phyloP scores from a whole-genome alignment of 2,888 invertebrate species.

The Xestobium rufovillosum region DNA sequence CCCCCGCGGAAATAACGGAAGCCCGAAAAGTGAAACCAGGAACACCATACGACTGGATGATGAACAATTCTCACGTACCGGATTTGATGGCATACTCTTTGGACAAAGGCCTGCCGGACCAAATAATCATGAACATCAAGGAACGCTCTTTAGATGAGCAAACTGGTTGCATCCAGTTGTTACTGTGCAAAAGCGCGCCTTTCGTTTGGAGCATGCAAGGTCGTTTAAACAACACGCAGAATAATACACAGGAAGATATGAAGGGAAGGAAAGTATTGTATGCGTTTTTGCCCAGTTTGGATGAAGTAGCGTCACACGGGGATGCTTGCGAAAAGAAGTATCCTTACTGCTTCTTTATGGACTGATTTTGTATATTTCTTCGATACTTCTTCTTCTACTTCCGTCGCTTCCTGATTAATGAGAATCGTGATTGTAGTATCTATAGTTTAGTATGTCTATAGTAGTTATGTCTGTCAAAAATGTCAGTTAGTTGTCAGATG shows the following conservation, averaged over 20 bases:
- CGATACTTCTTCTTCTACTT: no score
- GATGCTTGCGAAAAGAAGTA: conserved; percentile 57
- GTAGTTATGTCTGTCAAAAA: no score
- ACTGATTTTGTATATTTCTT: no score
- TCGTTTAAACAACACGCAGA: conserved; percentile 46
- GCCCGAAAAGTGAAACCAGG: conserved; percentile 32
- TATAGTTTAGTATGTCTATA: no score
- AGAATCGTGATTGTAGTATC: no score
- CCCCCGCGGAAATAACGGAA: conserved; percentile 37
- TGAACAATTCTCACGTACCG: conserved; percentile 54
- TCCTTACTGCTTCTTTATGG: conserved; percentile 33
- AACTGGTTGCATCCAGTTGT: conserved; percentile 60
- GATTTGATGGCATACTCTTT: conserved; percentile 53
- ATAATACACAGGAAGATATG: conserved; percentile 25
- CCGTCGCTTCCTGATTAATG: no score
- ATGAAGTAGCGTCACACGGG: conserved; percentile 53
- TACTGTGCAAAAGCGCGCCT: conserved; percentile 72
- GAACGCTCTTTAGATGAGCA: conserved; percentile 50
- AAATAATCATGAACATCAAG: conserved; percentile 53
- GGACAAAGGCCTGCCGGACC: conserved; percentile 54
- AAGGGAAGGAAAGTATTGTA: conserved; percentile 45
- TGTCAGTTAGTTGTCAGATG: no score
- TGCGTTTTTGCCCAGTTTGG: conserved; percentile 53
- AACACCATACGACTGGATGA: conserved; percentile 54
- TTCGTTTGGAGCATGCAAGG: conserved; percentile 71